Conservation (phyloP, 2,113 vertebrate genomes). For the Calyptomena viridis region DNA sequence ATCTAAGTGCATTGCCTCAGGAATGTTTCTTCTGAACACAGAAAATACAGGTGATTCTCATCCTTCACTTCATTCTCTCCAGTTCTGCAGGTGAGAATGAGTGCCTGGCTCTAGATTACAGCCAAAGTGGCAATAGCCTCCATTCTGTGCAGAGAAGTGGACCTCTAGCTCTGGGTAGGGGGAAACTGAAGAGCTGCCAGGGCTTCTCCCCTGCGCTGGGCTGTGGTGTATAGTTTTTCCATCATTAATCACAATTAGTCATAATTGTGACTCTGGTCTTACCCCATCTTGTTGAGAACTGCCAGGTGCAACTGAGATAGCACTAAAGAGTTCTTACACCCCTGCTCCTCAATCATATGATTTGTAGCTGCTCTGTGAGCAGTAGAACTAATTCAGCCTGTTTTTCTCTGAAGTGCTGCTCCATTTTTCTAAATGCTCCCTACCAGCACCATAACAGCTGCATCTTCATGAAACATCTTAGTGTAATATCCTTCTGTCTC, state of each 20-base stretch:
- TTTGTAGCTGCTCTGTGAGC: not conserved
- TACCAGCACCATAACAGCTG: not conserved
- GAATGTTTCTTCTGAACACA: not conserved
- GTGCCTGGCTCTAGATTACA: not conserved
- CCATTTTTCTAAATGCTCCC: not conserved
- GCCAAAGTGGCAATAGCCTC: fast-evolving
- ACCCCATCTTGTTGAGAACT: not conserved
- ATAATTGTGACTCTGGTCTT: not conserved
- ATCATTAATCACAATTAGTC: not conserved
- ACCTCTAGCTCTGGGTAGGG: not conserved
- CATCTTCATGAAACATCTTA: not conserved
- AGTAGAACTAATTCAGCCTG: not conserved
- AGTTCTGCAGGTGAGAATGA: not conserved
- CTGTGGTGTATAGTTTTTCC: not conserved
- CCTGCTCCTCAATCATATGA: not conserved
- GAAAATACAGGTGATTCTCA: not conserved
- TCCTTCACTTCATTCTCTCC: not conserved
- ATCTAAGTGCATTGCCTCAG: not conserved
- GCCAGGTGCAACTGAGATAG: not conserved
- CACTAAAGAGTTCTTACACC: not conserved
- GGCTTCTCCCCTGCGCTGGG: not conserved
- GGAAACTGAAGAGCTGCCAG: not conserved
- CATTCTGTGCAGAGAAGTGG: not conserved
- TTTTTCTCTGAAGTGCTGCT: not conserved
- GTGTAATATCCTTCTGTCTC: not conserved